Conservation (phyloP, 1,140 invertebrate genomes). For the Macrobrachium nipponense region DNA sequence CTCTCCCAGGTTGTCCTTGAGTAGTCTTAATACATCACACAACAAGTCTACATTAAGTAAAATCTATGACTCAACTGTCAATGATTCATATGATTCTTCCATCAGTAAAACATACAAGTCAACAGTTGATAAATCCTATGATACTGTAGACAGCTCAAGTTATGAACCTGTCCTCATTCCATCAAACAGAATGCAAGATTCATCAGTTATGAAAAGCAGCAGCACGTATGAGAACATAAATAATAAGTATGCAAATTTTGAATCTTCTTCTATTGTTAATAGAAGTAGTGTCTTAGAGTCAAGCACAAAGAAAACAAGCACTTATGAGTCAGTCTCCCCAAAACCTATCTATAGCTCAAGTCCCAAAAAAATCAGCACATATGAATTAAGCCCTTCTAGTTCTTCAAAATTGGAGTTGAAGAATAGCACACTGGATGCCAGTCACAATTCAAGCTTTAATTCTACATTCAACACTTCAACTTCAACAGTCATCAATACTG, state of each 20-base stretch:
- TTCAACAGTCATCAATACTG: constrained; percentile 56
- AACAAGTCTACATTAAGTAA: constrained; percentile 38
- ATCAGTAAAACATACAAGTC: not conserved
- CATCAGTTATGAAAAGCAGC: constrained; percentile 28
- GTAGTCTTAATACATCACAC: constrained; percentile 30
- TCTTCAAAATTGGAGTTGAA: constrained; percentile 20
- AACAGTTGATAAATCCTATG: too few relatives aligned
- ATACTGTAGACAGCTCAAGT: too few relatives aligned
- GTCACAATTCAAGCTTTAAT: constrained; percentile 50
- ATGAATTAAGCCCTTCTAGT: constrained; percentile 35
- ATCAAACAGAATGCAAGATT: constrained; percentile 12
- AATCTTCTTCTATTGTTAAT: constrained; percentile 34
- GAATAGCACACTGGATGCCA: constrained; percentile 33
- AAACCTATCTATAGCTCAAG: constrained; percentile 25
- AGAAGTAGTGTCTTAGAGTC: constrained; percentile 48
- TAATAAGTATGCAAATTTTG: constrained; percentile 45
- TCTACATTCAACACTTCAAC: constrained; percentile 54
- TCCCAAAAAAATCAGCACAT: constrained; percentile 36
- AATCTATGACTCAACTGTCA: constrained; percentile 22
- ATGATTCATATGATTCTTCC: constrained; percentile 23
- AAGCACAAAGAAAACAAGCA: constrained; percentile 11
- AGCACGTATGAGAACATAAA: constrained; percentile 42
- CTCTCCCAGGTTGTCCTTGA: constrained; percentile 35
- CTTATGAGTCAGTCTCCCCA: constrained; percentile 32
- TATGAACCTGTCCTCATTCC: too few relatives aligned